Base-by-base conservation (phyloP, 2,797 vertebrate species). In the Scyliorhinus canicula region DNA sequence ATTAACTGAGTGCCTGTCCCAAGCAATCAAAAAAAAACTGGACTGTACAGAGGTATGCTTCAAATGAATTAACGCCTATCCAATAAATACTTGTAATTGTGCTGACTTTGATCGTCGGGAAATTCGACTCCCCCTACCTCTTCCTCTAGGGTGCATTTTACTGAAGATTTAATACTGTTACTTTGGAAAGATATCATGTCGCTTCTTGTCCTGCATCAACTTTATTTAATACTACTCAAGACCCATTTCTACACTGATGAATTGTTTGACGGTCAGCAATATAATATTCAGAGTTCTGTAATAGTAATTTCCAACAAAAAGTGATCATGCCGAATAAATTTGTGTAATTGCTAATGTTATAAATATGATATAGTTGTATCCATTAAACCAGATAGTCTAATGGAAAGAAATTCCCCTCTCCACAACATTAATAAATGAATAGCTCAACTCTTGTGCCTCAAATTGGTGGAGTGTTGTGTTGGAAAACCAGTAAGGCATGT, bases 1-100 rank as follows among this genome's bases (percentile, higher is more conserved):
- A 96, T 95, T 95, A 96, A 96, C 95, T 96, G 96, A 96, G 95
- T 96, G 95, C 95, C 95, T 95, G 96, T 97, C 96, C 96, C 95
- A 95, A 95, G 95, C 74, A 96, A 95, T 97, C 95, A 93, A 69
- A 96, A 95, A 96, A 96, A 95, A 63, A 96, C 95, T 93, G 95
- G 96, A 96, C 95, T 95, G 95, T 95, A 65, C 96, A 96, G 95
- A 95, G 96, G 88, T 95, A 96, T 97, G 96, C 96, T 96, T 96
- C 96, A 95, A 21, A 94, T 96, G 95, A 96, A 96, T 97, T 96
- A 96, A 97, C 95, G 96, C 95, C 95, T 96, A 97, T 97, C 97
- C 96, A 97, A 97, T 97, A 96, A 96, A 97, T 95, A 95, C 95
- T 96, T 95, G 96, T 95, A 96, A 95, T 96, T 95, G 95, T 47